Conservation (phyloP, 1,140 invertebrate genomes). For the Chelonus insularis region DNA sequence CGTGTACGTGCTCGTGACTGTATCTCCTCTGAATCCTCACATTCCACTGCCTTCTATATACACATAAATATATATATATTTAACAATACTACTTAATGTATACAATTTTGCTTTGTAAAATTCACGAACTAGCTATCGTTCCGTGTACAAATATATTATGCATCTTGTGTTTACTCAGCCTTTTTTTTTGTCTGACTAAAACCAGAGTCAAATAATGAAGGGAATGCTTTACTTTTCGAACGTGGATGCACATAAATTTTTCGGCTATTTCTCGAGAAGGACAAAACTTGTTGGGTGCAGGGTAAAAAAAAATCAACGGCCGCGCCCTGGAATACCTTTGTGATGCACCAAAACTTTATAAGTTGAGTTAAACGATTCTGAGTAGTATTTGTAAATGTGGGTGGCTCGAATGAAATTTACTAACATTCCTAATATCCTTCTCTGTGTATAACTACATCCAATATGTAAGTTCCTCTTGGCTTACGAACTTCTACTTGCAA, state of each 20-base stretch:
- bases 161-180: too few relatives aligned
- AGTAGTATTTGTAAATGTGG: constrained; percentile 10
- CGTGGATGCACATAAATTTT: constrained; percentile 26
- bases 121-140: too few relatives aligned
- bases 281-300: background rate
- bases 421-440: constrained; percentile 17
- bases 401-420: constrained; percentile 9
- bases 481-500: constrained; percentile 14
- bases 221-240: constrained; percentile 15
- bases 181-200: background rate
- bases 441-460: background rate
- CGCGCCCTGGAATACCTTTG: constrained; percentile 24
- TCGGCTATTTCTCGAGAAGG: constrained; percentile 12
- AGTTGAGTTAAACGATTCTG: too few relatives aligned
- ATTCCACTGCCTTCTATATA: too few relatives aligned
- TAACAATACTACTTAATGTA: too few relatives aligned
- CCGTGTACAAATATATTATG: too few relatives aligned
- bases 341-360: constrained; percentile 17
- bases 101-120: too few relatives aligned
- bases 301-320: background rate
- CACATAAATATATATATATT: too few relatives aligned
- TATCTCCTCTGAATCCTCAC: background rate
- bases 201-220: background rate
- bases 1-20: background rate
- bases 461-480: constrained; percentile 22